Conservation (phyloP, 1,140 invertebrate genomes). For the Brachionus calyciflorus region DNA sequence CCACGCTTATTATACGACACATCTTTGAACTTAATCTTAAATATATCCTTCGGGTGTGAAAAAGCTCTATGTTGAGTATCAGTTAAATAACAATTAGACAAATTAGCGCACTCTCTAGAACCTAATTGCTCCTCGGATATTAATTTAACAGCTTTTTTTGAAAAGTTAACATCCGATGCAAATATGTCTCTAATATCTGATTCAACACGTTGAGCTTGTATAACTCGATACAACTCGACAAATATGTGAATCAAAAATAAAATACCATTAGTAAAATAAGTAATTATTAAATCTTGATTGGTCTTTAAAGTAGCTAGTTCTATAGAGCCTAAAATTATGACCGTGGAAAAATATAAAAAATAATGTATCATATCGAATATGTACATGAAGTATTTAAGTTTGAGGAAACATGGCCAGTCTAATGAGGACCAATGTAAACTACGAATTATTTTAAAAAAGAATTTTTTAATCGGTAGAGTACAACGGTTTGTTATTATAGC, state of each 20-base stretch:
- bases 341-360: conserved; percentile 3
- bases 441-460: background rate
- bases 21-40: conserved; percentile 18
- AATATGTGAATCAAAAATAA: background rate
- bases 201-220: conserved; percentile 2
- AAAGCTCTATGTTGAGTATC: conserved; percentile 15
- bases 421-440: background rate
- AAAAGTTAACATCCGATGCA: conserved; percentile 5
- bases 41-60: conserved; percentile 22
- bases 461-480: conserved; percentile 1
- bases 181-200: conserved; percentile 14
- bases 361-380: conserved; percentile 25
- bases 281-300: background rate
- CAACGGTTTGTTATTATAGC: background rate
- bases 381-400: conserved; percentile 1
- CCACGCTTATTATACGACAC: background rate
- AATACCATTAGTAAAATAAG: background rate
- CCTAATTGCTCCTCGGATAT: conserved; percentile 11
- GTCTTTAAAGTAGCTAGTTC: background rate
- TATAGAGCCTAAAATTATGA: background rate
- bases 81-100: background rate
- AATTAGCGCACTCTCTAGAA: conserved; percentile 7
- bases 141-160: background rate
- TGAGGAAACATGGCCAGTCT: conserved; percentile 26
- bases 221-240: background rate